Conservation (phyloP, 2,888 invertebrate species). For the Terebella lapidaria region DNA sequence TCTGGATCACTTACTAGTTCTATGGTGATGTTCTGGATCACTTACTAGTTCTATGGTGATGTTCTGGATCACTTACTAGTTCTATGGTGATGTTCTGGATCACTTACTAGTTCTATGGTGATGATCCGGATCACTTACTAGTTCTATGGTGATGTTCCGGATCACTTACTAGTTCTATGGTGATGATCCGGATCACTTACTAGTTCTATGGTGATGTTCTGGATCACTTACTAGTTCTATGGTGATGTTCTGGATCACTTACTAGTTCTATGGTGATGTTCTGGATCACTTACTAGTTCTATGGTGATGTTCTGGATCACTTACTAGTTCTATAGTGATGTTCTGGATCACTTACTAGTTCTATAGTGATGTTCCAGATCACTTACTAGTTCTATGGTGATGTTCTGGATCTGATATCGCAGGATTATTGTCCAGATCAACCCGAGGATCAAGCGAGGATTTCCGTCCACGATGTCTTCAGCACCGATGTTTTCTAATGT, state of each 20-base stretch:
- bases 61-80: not conserved
- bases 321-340: no score
- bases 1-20: conserved; percentile 12
- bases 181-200: not conserved
- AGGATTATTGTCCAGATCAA: conserved; percentile 99
- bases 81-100: not conserved
- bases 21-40: conserved; percentile 8
- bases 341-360: conserved; percentile 17
- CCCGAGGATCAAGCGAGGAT: conserved; percentile 92
- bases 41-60: conserved; percentile 7
- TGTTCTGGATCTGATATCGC: conserved; percentile 84
- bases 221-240: not conserved
- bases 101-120: not conserved
- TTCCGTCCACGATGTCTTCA: conserved; percentile 97
- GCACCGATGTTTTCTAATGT: conserved; percentile 97
- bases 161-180: not conserved
- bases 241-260: not conserved
- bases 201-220: not conserved
- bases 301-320: not conserved
- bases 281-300: not conserved
- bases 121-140: not conserved
- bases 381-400: conserved; percentile 1
- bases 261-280: not conserved
- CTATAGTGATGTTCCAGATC: conserved; percentile 12
- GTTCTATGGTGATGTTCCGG: not conserved